phyloP scores from a whole-genome alignment of 2,113 vertebrate genomes.

The Bungarus multicinctus region DNA sequence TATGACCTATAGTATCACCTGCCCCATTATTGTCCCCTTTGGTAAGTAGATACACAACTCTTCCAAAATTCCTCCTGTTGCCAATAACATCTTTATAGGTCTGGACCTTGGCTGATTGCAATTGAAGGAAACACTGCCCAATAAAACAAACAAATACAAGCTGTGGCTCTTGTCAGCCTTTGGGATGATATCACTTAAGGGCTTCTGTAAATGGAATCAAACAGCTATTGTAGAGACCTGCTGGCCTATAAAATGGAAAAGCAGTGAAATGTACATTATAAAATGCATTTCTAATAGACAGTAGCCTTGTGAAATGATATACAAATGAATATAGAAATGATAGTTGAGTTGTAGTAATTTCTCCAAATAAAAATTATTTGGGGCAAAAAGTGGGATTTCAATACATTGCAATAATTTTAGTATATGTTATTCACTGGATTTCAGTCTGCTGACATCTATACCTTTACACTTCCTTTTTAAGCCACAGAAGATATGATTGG shows the following conservation, averaged over 20 bases:
- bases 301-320: background rate
- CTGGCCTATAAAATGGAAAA: background rate
- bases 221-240: background rate
- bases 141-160: background rate
- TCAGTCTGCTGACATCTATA: background rate
- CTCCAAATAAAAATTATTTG: background rate
- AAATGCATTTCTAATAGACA: background rate
- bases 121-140: background rate
- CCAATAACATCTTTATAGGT: accelerated
- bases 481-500: background rate
- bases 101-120: accelerated
- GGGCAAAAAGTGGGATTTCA: background rate
- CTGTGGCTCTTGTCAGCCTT: background rate
- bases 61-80: background rate
- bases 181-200: background rate
- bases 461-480: background rate
- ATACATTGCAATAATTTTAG: background rate
- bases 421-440: background rate
- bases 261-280: background rate
- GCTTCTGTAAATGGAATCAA: background rate
- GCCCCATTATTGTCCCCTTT: constrained; percentile 91
- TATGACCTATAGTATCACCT: constrained; percentile 96
- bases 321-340: background rate
- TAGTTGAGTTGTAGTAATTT: background rate
- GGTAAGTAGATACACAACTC: constrained; percentile 73